Conservation (phyloP, 2,113 vertebrate species). For the Mixornis gularis region DNA sequence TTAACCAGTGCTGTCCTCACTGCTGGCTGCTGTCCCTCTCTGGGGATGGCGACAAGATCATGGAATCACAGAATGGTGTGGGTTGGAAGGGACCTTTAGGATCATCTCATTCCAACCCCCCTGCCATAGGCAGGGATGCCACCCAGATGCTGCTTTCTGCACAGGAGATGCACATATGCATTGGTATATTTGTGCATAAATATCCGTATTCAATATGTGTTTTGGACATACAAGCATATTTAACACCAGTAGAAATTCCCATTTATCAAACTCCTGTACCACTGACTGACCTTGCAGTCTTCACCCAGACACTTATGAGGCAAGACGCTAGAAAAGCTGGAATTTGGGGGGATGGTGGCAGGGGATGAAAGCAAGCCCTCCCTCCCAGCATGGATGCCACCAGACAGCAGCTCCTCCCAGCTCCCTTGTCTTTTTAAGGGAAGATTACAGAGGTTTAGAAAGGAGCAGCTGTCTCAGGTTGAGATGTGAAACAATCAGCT, state of each 20-base stretch:
- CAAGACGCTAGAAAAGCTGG: neutral
- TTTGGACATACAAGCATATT: neutral
- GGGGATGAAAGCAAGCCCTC: neutral
- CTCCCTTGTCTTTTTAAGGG: neutral
- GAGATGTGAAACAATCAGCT: neutral
- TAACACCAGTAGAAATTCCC: neutral
- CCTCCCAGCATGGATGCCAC: neutral
- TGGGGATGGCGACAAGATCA: neutral
- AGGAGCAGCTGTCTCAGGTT: neutral
- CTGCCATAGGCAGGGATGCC: accelerated
- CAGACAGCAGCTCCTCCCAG: neutral
- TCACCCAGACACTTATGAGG: neutral
- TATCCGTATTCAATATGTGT: accelerated
- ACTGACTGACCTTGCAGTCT: neutral
- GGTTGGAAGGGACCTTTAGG: neutral
- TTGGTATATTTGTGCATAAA: neutral
- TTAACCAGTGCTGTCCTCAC: neutral
- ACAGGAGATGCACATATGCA: neutral
- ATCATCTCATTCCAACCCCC: neutral
- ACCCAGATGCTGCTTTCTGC: neutral
- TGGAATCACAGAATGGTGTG: neutral
- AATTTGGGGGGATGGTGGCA: neutral
- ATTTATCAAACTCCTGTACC: neutral
- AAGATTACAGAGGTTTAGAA: neutral
- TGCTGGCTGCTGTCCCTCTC: neutral